phyloP scores from a whole-genome alignment of 2,113 vertebrate genomes.

The Platycercus adscitus region DNA sequence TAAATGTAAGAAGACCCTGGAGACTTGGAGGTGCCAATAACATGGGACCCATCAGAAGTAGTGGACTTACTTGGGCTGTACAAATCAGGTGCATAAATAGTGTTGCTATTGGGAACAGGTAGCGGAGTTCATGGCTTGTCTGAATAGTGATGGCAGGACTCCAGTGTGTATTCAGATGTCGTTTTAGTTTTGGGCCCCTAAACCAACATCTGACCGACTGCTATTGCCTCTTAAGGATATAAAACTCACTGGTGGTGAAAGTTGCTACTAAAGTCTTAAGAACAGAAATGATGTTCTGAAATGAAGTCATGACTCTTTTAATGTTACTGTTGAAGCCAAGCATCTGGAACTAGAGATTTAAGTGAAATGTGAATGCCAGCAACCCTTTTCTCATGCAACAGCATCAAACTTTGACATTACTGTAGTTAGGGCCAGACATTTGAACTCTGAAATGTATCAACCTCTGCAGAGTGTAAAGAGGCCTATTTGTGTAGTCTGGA shows the following conservation, averaged over 20 bases:
- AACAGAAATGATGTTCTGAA: constrained; percentile 31
- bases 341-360: constrained; percentile 9
- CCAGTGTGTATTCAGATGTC: neutral
- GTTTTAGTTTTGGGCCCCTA: neutral
- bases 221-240: neutral
- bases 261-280: neutral
- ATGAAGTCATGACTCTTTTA: neutral
- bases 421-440: neutral
- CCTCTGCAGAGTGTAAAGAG: neutral
- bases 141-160: neutral
- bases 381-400: neutral
- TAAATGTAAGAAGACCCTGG: neutral
- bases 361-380: constrained; percentile 5
- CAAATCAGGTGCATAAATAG: neutral
- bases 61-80: neutral
- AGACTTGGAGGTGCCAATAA: neutral
- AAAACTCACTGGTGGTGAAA: neutral
- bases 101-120: neutral
- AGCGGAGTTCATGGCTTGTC: fast-evolving
- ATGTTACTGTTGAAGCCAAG: neutral
- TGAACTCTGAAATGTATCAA: neutral
- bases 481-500: neutral
- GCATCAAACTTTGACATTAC: neutral
- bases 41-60: neutral
- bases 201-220: neutral